Base-by-base conservation (phyloP, 2,888 invertebrate species). In the Subacronicta megacephala region DNA sequence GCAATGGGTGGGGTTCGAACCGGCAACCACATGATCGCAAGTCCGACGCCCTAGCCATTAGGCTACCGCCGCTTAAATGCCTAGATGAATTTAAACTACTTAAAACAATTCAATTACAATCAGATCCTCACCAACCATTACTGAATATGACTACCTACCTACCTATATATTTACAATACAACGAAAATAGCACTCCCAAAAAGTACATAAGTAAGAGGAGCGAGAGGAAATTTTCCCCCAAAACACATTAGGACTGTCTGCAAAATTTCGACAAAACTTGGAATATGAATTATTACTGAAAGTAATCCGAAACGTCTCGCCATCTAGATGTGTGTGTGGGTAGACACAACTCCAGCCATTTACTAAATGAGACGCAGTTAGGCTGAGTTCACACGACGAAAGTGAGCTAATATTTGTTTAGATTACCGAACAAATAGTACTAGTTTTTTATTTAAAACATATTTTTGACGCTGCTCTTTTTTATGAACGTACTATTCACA, bases 241-340 rank as follows among this genome's bases (percentile, higher is more conserved):
- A 63, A 66, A 64, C 40, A 62, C 72, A 57, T 73, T 59, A 72
- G 13, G 43, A 57, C 42, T 54, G 58, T 56, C 53, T 61, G 56
- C 68, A 54, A 59, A 64, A 49, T 72, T 56, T 57, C 57, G 54
- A 56, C 44, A 51, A 66, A 73, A 70, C 44, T 76, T 66, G 55
- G 49, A 49, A 55, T 56, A 76, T 76, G 74, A 76, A 60, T 73
- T 62, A 63, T 73, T 66, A 49, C 61, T 54, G 55, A 46, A 62
- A 69, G 67, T 74, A 68, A 72, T 68, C 53, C 49, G 42, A 37
- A 64, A 37, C 44, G 50, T 54, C 53, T 44, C 44, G 46, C 15
- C 47, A 42, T 52, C 46, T 52, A 52, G 72, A 49, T 65, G 61
- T 41, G 55, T 36, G 47, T 35, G 53, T 12, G 56, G 43, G 50